Evolutionary conservation across 2,113 vertebrate genomes (phyloP).

Genomic region (Eupsittula cactorum): DNA sequence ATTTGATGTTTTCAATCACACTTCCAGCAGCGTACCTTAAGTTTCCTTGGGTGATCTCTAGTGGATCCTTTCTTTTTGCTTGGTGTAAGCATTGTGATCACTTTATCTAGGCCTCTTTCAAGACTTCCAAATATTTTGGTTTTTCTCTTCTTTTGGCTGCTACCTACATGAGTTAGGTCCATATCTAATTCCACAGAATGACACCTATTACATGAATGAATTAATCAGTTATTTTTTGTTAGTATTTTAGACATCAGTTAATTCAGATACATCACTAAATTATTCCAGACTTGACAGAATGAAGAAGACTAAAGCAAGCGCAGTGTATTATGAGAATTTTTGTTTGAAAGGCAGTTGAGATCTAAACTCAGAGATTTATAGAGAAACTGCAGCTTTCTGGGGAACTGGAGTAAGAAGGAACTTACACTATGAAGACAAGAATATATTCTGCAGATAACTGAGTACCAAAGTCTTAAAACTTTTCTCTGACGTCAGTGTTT

Average conservation of each 20-base stretch:
- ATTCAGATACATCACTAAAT: neutral
- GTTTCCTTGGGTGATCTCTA: conserved; percentile 82
- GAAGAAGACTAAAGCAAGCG: neutral
- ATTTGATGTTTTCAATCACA: neutral
- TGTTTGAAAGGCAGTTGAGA: neutral
- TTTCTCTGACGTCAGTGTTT: neutral
- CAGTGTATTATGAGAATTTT: neutral
- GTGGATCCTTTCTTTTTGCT: conserved; percentile 80
- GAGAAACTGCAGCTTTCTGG: neutral
- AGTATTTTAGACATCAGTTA: neutral
- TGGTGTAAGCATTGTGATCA: conserved; percentile 93
- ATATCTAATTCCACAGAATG: conserved; percentile 84
- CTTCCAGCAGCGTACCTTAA: conserved; percentile 78
- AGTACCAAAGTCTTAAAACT: neutral
- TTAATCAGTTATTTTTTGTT: neutral
- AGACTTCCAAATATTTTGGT: conserved; percentile 89
- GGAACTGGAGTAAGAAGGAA: neutral
- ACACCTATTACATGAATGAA: conserved; percentile 73
- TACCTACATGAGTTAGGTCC: conserved; percentile 70
- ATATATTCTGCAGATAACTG: neutral
- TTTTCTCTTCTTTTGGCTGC: conserved; percentile 86
- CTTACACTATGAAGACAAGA: neutral
- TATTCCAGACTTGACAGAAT: neutral
- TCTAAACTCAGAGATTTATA: neutral
- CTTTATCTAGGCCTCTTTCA: conserved; percentile 91